A percentile compares a stretch with the other conserved stretches of the same genome.
phyloP scores from a whole-genome alignment of 2,113 vertebrate species.

The Neoarius graeffei region DNA sequence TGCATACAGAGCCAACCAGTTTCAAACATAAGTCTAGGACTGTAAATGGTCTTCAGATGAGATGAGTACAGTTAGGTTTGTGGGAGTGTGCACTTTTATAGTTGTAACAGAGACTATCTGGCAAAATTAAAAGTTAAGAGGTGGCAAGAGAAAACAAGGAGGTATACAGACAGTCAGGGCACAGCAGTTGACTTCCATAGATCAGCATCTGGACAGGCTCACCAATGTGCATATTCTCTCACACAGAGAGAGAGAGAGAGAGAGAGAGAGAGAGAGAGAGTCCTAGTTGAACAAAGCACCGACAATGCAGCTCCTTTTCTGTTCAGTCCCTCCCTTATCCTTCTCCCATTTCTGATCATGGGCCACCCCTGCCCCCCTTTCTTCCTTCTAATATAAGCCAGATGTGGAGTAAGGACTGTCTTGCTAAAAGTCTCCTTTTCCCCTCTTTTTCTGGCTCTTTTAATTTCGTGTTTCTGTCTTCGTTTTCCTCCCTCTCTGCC shows the following conservation, averaged over 20 bases:
- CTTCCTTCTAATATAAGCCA: slow-evolving; percentile 66
- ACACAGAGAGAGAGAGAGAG: neutral
- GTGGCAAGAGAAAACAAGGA: neutral
- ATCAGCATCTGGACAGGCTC: slow-evolving; percentile 16
- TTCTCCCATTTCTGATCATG: slow-evolving; percentile 46
- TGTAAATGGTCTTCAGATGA: slow-evolving; percentile 24
- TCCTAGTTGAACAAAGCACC: slow-evolving; percentile 46
- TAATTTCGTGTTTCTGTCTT: slow-evolving; percentile 45
- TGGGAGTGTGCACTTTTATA: slow-evolving; percentile 10
- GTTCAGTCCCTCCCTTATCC: slow-evolving; percentile 40
- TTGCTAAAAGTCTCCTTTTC: slow-evolving; percentile 24
- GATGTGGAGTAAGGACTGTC: slow-evolving; percentile 63
- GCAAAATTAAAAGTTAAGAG: neutral
- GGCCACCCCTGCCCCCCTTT: slow-evolving; percentile 47
- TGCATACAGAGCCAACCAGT: slow-evolving; percentile 38
- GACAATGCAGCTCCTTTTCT: slow-evolving; percentile 59
- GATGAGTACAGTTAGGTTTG: slow-evolving; percentile 18
- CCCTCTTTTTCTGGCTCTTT: slow-evolving; percentile 23
- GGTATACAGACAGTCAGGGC: neutral
- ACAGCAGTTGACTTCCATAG: slow-evolving; percentile 10
- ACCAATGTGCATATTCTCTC: slow-evolving; percentile 12
- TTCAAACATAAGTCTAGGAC: slow-evolving; percentile 33
- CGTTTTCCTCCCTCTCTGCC: slow-evolving; percentile 33
- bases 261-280: slow-evolving; percentile 6
- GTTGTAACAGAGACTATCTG: neutral